Base-by-base conservation (phyloP, 2,888 invertebrate species). In the Formica aserva region DNA sequence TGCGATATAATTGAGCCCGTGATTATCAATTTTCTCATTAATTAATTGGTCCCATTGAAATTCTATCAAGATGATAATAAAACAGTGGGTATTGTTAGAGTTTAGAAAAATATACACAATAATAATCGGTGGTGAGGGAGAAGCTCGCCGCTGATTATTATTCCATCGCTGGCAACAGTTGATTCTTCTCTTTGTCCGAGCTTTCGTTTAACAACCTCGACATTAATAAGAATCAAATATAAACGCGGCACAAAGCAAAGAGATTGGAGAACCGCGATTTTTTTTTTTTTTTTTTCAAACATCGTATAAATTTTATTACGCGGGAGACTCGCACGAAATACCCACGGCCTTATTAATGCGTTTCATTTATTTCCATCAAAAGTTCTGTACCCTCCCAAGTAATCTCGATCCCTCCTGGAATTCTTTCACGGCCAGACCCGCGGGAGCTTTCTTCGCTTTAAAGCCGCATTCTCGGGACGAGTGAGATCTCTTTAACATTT, bases 141-240 rank as follows among this genome's bases (percentile, higher is more conserved):
- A 66, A 15, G 41, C 9, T 13, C n/a, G 57, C 13, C 3, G 18
- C 41, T 69, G 60, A 87, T 88, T 82, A 63, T 75, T 65, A 60
- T 76, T 57, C 69, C 82, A 80, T 22, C 45, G 74, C 75, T 67
- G 55, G 57, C 38, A 65, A 82, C 77, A 62, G 26, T 3, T 22
- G 26, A 11, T 18, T 80, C 32, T 62, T 35, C 66, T 52, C 55
- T 29, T n/a, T 4, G 32, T 26, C 26, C 26, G 48, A 57, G 41
- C 63, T 60, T 60, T 63, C 45, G 22, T 60, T 69, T 60, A 75
- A 65, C 55, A 55, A 67, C 41, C 85, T 75, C 63, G 66, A 65
- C 74, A 72, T 85, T 88, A 86, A 86, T 86, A 82, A 86, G 86
- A 84, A 88, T 87, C 85, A 83, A 85, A 82, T 82, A 86, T 76